Base-by-base conservation (phyloP, 2,113 vertebrate genomes). In the Balaeniceps rex region DNA sequence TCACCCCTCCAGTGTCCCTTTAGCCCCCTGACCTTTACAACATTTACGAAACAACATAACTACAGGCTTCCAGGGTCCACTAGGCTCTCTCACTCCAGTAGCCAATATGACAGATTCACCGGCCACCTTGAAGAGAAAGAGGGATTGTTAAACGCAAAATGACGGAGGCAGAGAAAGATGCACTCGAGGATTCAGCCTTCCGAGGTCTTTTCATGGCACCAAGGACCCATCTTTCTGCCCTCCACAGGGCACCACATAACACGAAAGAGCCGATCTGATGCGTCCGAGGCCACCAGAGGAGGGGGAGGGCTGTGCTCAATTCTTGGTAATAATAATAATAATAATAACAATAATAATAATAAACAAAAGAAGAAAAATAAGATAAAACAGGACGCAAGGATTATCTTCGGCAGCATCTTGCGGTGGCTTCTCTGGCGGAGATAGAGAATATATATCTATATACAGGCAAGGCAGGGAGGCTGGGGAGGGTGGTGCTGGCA, bases 351-450 rank as follows among this genome's bases (percentile, higher is more conserved):
- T 22, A 98, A 98, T 74, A 97, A 98, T 95, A 98, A 98, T 97
- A 98, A 98, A 95, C 91, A 96, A 96, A 97, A 97, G 94, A 97
- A 98, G 71, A 87, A 94, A 89, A 98, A 96, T 64, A 97, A 97
- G 96, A 95, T 95, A 97, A 96, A 97, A 97, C 94, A 96, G 96
- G 97, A 98, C 96, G 91, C 97, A 96, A 97, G 97, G 97, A 96
- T 98, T 97, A 98, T 98, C 98, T 97, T 98, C 98, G 98, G 98
- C 98, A 98, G 98, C 98, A 98, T 98, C 97, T 98, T 95, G 98
- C 83, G 44, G 98, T 98, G 98, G 97, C 95, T 98, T 98, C 97
- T 98, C 98, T 97, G 98, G 97, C 98, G 51, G 96, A 98, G 97
- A 98, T 97, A 98, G 97, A 98, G 93, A 95, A 97, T 98, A 98